Percentiles rank a stretch among this genome's conserved stretches.
Evolutionary conservation across 1,140 invertebrate genomes (phyloP).

Genomic region (Drosophila baimaii): DNA sequence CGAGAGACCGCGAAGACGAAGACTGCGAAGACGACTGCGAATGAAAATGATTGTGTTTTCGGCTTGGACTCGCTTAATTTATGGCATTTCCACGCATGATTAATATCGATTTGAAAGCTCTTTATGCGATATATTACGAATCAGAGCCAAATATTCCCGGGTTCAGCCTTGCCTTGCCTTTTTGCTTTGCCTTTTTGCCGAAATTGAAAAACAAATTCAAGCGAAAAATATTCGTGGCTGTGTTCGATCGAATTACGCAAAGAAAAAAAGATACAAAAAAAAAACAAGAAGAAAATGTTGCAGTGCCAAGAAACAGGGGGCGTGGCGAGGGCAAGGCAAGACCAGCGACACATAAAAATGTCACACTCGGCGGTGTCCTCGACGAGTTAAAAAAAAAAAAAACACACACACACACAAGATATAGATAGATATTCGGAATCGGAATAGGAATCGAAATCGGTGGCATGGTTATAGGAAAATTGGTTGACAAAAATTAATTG

Average conservation of each 20-base stretch:
- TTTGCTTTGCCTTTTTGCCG: background rate
- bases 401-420: background rate
- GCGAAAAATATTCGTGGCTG: constrained; percentile 16
- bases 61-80: constrained; percentile 60
- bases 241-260: constrained; percentile 39
- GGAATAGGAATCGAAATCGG: constrained; percentile 6
- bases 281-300: constrained; percentile 15
- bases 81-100: constrained; percentile 80
- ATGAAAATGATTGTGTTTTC: constrained; percentile 58
- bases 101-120: constrained; percentile 82
- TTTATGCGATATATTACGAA: constrained; percentile 47
- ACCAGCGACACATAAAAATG: constrained; percentile 37
- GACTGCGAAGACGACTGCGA: constrained; percentile 2
- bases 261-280: constrained; percentile 5
- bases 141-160: constrained; percentile 23
- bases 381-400: constrained; percentile 2
- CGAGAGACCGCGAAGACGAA: background rate
- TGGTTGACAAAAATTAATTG: constrained; percentile 66
- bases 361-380: constrained; percentile 33
- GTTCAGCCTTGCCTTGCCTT: constrained; percentile 13
- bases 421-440: constrained; percentile 18
- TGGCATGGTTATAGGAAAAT: constrained; percentile 28
- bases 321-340: constrained; percentile 18
- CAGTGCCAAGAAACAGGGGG: constrained; percentile 26
- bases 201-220: constrained; percentile 30